Percentiles rank a stretch among this genome's conserved stretches.
Evolutionary conservation across 2,797 vertebrate genomes (phyloP).

Genomic region (Cheirogaleus major): DNA sequence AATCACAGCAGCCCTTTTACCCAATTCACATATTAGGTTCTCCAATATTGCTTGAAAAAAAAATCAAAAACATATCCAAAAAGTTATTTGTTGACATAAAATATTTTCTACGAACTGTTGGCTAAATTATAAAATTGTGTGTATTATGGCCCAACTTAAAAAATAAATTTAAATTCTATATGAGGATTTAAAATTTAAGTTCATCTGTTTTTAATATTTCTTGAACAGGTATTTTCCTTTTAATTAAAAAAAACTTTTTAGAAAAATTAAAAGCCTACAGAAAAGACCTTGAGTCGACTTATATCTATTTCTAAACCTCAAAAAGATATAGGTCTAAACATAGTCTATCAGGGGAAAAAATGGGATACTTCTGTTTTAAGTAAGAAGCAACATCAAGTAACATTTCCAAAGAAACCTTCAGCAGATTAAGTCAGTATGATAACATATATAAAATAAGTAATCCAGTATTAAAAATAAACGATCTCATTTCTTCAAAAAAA

Average conservation of each 20-base stretch:
- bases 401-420: conserved; percentile 41
- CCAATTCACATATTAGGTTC: neutral
- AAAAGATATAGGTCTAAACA: conserved; percentile 6
- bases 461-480: conserved; percentile 35
- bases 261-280: neutral
- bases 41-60: neutral
- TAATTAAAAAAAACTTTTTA: neutral
- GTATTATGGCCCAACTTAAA: neutral
- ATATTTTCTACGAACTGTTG: neutral
- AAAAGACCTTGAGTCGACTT: neutral
- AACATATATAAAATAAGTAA: conserved; percentile 15
- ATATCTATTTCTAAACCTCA: conserved; percentile 13
- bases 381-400: conserved; percentile 26
- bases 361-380: neutral
- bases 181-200: neutral
- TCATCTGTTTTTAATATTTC: conserved; percentile 27
- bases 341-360: neutral
- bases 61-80: neutral
- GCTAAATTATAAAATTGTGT: neutral
- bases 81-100: neutral
- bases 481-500: conserved; percentile 12
- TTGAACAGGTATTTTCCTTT: neutral
- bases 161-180: neutral
- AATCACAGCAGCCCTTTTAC: neutral
- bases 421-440: neutral